Base-by-base conservation (phyloP, 2,797 vertebrate genomes). In the Rallus crepitans region DNA sequence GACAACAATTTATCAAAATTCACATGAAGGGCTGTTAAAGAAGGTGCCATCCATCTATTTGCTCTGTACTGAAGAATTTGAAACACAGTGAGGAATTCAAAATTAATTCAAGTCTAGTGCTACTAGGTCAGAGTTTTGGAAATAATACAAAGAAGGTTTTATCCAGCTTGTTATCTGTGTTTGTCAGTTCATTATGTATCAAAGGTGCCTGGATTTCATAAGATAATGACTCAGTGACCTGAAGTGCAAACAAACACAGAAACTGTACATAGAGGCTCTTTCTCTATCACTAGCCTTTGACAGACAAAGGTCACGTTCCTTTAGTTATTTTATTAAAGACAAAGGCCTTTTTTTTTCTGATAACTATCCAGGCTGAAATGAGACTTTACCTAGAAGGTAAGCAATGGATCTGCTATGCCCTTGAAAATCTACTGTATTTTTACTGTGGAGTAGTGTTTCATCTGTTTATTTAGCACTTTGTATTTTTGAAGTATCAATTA, bases 151-250 rank as follows among this genome's bases (percentile, higher is more conserved):
- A 94, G 96, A 84, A 69, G 42, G 30, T 77, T 94, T 89, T 93
- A 95, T 96, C 83, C 82, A 77, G 37, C 60, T 85, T 47, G 71
- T 94, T 96, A 97, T 97, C 97, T 96, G 31, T 96, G 88, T 97
- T 97, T 95, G 91, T 93, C 84, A 85, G 90, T 94, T 96, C 85
- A 66, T 86, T 66, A 91, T 63, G 78, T 96, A 96, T 96, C 96
- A 96, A 96, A 97, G 95, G 86, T 92, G 89, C 92, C 87, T 91
- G 84, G 75, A 90, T 92, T 96, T 93, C 96, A 82, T 71, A 94
- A 96, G 96, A 91, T 90, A 91, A 91, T 92, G 95, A 92, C 90
- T 95, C 90, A 55, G 72, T 97, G 97, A 97, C 96, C 97, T 95
- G 71, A 91, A 83, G 95, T 80, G 70, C 91, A 96, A 97, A 88